Percentiles rank a stretch among this genome's conserved stretches.
phyloP scores from a whole-genome alignment of 2,888 invertebrate species.

The Acholoe squamosa region DNA sequence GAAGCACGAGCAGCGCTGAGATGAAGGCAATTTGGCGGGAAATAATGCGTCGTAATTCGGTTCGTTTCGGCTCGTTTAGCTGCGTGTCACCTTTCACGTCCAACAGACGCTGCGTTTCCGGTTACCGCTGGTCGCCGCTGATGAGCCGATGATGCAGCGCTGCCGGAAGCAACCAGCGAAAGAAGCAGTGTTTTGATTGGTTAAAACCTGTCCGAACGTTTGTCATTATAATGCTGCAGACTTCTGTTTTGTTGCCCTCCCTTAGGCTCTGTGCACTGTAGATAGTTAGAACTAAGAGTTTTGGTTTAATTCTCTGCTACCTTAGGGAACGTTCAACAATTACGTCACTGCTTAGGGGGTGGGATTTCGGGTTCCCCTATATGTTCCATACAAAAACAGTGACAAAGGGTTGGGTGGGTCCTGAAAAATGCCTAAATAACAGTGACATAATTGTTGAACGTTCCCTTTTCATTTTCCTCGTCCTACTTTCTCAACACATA shows the following conservation, averaged over 20 bases:
- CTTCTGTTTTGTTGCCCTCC: not conserved
- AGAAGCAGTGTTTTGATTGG: slow-evolving; percentile 15
- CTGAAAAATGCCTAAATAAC: too few species aligned
- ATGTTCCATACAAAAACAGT: too few species aligned
- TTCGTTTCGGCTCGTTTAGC: slow-evolving; percentile 54
- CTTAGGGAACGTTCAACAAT: too few species aligned
- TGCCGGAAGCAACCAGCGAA: slow-evolving; percentile 15
- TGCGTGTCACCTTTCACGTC: slow-evolving; percentile 46
- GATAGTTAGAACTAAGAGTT: too few species aligned
- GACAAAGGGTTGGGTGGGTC: too few species aligned
- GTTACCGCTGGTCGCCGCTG: slow-evolving; percentile 23
- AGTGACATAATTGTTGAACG: too few species aligned
- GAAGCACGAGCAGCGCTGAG: slow-evolving; percentile 25
- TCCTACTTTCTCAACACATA: too few species aligned
- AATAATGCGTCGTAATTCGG: slow-evolving; percentile 53
- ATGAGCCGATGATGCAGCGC: not conserved
- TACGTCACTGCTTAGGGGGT: too few species aligned
- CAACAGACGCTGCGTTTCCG: not conserved
- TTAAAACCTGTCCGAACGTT: slow-evolving; percentile 11
- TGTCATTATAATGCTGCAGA: not conserved
- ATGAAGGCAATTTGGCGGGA: slow-evolving; percentile 54
- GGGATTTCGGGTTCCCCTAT: too few species aligned
- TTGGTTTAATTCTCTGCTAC: too few species aligned
- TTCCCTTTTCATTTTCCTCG: too few species aligned
- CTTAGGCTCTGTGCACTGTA: not conserved